Percentiles rank a stretch among this genome's conserved stretches.
These are phyloP conservation scores for Drosophila nigricruria DNA, from an alignment of 2,888 invertebrate genomes.

Conservation along the genomic window DNA sequence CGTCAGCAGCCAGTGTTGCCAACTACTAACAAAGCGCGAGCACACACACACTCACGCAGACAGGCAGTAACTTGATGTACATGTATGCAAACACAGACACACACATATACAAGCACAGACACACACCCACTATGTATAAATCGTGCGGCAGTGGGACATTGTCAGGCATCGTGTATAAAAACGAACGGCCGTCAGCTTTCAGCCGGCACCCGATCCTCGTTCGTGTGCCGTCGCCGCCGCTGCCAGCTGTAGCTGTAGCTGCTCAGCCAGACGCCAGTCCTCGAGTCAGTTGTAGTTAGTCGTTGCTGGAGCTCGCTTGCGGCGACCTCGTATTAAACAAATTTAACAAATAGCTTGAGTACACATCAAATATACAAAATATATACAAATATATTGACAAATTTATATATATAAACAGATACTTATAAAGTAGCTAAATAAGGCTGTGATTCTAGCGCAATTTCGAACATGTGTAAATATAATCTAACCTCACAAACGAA, in stretches of 20 bases:
- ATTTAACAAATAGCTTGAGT: conserved; percentile 17
- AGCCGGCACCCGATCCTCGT: conserved; percentile 75
- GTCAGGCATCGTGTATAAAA: conserved; percentile 46
- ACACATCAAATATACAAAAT: conserved; percentile 20
- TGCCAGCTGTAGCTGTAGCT: conserved; percentile 45
- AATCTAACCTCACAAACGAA: neutral
- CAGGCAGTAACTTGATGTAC: conserved; percentile 45
- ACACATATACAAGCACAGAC: conserved; percentile 13
- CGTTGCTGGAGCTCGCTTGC: conserved; percentile 66
- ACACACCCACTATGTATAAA: conserved; percentile 26
- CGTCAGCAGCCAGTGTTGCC: conserved; percentile 55
- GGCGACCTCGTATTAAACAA: conserved; percentile 34
- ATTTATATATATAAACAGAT: conserved; percentile 13
- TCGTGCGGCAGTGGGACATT: conserved; percentile 55
- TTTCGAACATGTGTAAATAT: conserved; percentile 60
- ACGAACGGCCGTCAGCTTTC: conserved; percentile 40
- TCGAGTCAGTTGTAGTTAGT: conserved; percentile 76
- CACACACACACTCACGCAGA: conserved; percentile 31
- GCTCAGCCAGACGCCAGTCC: conserved; percentile 49
- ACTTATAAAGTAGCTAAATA: conserved; percentile 18
- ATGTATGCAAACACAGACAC: conserved; percentile 21
- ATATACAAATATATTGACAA: conserved; percentile 19
- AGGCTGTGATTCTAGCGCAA: conserved; percentile 69
- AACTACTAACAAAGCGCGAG: conserved; percentile 42
- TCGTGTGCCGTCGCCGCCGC: conserved; percentile 35